Percentiles rank a stretch among this genome's conserved stretches.
These are phyloP conservation scores for Champsocephalus gunnari DNA, from an alignment of 2,797 vertebrate genomes.

Conservation along the genomic window DNA sequence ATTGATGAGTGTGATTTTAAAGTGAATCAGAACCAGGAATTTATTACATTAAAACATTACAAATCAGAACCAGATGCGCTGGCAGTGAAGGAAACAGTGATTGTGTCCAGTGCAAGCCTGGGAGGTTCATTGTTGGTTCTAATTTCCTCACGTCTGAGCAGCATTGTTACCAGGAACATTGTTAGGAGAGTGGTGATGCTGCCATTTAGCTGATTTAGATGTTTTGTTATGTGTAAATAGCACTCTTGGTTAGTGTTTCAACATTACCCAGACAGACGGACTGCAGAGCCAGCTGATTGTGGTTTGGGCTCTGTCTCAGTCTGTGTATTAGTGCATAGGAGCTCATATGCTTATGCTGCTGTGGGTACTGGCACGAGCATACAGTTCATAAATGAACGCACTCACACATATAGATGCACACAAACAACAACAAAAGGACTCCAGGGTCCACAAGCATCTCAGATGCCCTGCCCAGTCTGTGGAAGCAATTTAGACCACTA, in stretches of 20 bases:
- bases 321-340: slow-evolving; percentile 43
- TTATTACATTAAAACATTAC: slow-evolving; percentile 63
- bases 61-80: slow-evolving; percentile 65
- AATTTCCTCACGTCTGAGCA: slow-evolving; percentile 53
- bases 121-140: slow-evolving; percentile 59
- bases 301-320: slow-evolving; percentile 56
- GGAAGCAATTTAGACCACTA: slow-evolving; percentile 67
- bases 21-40: slow-evolving; percentile 55
- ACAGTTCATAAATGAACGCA: slow-evolving; percentile 38
- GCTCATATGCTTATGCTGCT: slow-evolving; percentile 50
- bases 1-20: slow-evolving; percentile 66
- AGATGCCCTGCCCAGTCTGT: slow-evolving; percentile 63
- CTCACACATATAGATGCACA: slow-evolving; percentile 11
- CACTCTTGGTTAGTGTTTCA: slow-evolving; percentile 34
- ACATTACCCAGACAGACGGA: slow-evolving; percentile 46
- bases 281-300: slow-evolving; percentile 64
- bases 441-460: slow-evolving; percentile 30
- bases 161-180: slow-evolving; percentile 36
- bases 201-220: slow-evolving; percentile 39
- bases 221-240: slow-evolving; percentile 48
- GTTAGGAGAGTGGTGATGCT: slow-evolving; percentile 36
- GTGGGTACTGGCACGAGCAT: slow-evolving; percentile 48
- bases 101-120: slow-evolving; percentile 50
- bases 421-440: slow-evolving; percentile 40
- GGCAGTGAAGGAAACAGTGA: slow-evolving; percentile 47